These are phyloP conservation scores for Salvelinus namaycush DNA, from an alignment of 2,113 vertebrate genomes.

Conservation along the genomic window DNA sequence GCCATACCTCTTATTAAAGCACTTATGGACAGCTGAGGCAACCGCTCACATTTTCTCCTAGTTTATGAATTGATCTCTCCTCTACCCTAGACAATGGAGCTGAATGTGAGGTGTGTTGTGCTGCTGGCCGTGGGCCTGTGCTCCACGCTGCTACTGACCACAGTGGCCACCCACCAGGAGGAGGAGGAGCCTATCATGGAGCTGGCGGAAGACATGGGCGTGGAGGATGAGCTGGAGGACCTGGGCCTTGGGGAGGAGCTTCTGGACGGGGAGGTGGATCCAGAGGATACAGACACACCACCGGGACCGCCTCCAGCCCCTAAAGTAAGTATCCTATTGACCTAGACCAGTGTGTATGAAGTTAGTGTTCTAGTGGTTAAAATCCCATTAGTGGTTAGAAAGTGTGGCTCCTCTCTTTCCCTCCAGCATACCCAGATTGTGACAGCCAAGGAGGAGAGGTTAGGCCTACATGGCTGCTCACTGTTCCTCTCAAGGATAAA, in stretches of 20 bases:
- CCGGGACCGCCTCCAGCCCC: slow-evolving; percentile 72
- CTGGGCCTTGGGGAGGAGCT: slow-evolving; percentile 75
- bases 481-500: too few species aligned
- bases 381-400: too few species aligned
- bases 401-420: too few species aligned
- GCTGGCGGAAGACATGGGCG: slow-evolving; percentile 67
- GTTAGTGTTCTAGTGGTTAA: too few species aligned
- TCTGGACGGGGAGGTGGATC: slow-evolving; percentile 27
- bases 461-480: too few species aligned
- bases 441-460: too few species aligned
- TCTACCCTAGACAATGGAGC: slow-evolving; percentile 83
- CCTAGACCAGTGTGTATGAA: too few species aligned
- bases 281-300: slow-evolving; percentile 42
- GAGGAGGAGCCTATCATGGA: slow-evolving; percentile 68
- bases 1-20: too few species aligned
- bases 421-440: too few species aligned
- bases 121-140: slow-evolving; percentile 76
- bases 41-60: too few species aligned
- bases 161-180: slow-evolving; percentile 71
- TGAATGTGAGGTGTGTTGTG: slow-evolving; percentile 76
- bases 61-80: not conserved
- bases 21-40: too few species aligned
- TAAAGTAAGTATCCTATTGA: slow-evolving; percentile 76
- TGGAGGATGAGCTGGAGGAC: slow-evolving; percentile 85
- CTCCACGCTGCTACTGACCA: slow-evolving; percentile 43